Percentiles rank a stretch among this genome's conserved stretches.
phyloP scores from a whole-genome alignment of 2,888 invertebrate species.

The Idaea aversata region DNA sequence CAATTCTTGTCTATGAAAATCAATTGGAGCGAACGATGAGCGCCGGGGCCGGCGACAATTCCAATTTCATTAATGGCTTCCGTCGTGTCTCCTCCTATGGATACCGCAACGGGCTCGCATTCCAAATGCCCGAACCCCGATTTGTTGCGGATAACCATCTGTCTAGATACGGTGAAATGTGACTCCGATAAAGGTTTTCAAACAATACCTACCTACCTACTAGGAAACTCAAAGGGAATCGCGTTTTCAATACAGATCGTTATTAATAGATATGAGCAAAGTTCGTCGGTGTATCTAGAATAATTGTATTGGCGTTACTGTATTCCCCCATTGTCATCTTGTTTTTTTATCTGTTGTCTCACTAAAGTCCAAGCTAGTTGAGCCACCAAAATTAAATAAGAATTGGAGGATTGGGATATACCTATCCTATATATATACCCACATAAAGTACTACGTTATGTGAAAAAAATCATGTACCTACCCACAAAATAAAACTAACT shows the following conservation, averaged over 20 bases:
- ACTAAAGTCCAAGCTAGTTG: background rate
- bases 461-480: too few species aligned
- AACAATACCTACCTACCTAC: background rate
- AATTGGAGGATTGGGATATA: too few species aligned
- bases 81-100: constrained; percentile 49
- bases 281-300: background rate
- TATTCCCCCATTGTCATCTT: background rate
- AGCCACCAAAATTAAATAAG: too few species aligned
- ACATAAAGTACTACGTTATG: too few species aligned
- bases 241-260: constrained; percentile 7
- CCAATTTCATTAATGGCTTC: constrained; percentile 73
- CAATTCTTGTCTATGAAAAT: constrained; percentile 75
- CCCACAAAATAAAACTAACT: too few species aligned
- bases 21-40: constrained; percentile 67
- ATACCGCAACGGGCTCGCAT: constrained; percentile 39
- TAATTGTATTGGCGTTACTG: background rate
- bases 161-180: constrained; percentile 27
- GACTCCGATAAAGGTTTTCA: constrained; percentile 16
- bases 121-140: constrained; percentile 25
- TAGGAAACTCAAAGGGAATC: constrained; percentile 2
- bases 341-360: background rate
- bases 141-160: constrained; percentile 28
- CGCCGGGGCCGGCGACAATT: constrained; percentile 59
- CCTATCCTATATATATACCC: too few species aligned
- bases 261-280: constrained; percentile 7